Percentiles rank a stretch among this genome's conserved stretches.
These are phyloP conservation scores for Spicauda simplicius DNA, from an alignment of 2,888 invertebrate species.

Conservation along the genomic window DNA sequence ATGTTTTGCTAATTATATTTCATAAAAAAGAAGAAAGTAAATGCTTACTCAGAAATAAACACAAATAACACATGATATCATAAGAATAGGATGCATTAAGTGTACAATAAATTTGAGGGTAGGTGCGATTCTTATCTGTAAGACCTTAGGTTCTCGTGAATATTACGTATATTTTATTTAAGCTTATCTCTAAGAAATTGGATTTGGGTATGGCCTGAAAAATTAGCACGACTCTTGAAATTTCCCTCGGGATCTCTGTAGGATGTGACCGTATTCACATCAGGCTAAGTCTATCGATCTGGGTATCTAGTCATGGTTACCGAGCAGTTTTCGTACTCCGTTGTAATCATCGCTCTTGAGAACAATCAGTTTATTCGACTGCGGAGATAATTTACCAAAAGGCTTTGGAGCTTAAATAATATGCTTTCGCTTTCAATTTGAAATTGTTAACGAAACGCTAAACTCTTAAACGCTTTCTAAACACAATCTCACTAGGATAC, in stretches of 20 bases:
- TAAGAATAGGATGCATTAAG: neutral
- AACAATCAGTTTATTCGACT: neutral
- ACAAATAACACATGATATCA: neutral
- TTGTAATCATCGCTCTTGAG: neutral
- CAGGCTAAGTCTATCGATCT: slow-evolving; percentile 16
- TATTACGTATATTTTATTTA: slow-evolving; percentile 12
- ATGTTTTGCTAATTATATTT: no score
- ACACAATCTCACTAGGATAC: no score
- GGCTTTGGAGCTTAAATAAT: neutral
- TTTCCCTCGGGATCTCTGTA: slow-evolving; percentile 15
- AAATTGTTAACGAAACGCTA: no score
- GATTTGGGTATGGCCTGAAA: slow-evolving; percentile 19
- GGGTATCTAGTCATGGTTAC: slow-evolving; percentile 11
- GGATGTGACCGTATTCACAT: slow-evolving; percentile 26
- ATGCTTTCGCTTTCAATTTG: no score
- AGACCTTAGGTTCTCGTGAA: slow-evolving; percentile 1
- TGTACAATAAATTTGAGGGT: neutral
- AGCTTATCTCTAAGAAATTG: slow-evolving; percentile 5
- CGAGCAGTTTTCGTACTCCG: slow-evolving; percentile 1
- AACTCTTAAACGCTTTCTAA: no score
- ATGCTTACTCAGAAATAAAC: no score
- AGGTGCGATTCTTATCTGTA: neutral
- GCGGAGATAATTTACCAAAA: neutral
- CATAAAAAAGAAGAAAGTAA: no score
- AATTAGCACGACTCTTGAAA: slow-evolving; percentile 25